phyloP scores from a whole-genome alignment of 1,140 invertebrate genomes.

The Penaeus chinensis region DNA sequence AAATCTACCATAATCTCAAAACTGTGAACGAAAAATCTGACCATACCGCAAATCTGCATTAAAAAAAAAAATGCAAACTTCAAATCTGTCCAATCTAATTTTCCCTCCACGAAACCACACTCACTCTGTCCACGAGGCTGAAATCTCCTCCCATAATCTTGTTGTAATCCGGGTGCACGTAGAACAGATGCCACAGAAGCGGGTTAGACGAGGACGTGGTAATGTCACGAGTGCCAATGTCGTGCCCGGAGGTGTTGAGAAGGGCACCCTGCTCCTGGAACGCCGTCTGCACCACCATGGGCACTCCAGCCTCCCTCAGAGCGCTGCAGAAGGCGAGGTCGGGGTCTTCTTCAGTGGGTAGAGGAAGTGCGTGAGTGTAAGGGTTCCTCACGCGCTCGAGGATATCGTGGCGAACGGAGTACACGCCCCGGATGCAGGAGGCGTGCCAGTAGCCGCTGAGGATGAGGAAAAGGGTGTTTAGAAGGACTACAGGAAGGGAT shows the following conservation, averaged over 20 bases:
- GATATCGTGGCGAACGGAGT: constrained; percentile 11
- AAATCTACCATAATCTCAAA: too few relatives aligned
- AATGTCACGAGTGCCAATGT: neutral
- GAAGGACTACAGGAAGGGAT: too few relatives aligned
- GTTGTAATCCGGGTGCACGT: neutral
- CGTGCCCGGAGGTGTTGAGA: constrained; percentile 3
- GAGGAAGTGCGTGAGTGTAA: neutral
- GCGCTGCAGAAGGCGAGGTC: constrained; percentile 37
- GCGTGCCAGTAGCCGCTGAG: constrained; percentile 35
- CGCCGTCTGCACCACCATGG: constrained; percentile 35
- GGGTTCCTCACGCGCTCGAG: neutral
- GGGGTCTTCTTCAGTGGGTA: neutral
- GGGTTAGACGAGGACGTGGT: constrained; percentile 5
- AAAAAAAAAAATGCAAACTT: too few relatives aligned
- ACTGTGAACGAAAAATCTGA: too few relatives aligned
- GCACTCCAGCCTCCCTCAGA: constrained; percentile 33
- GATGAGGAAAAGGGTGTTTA: too few relatives aligned
- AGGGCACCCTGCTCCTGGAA: constrained; percentile 4
- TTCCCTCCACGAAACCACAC: neutral
- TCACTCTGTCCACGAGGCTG: constrained; percentile 24
- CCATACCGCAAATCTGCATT: too few relatives aligned
- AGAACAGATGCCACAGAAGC: constrained; percentile 6
- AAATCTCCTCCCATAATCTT: constrained; percentile 2
- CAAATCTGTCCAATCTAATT: too few relatives aligned
- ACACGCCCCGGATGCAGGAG: constrained; percentile 21